Conservation (phyloP, 2,888 invertebrate genomes). For the Noctua janthe region DNA sequence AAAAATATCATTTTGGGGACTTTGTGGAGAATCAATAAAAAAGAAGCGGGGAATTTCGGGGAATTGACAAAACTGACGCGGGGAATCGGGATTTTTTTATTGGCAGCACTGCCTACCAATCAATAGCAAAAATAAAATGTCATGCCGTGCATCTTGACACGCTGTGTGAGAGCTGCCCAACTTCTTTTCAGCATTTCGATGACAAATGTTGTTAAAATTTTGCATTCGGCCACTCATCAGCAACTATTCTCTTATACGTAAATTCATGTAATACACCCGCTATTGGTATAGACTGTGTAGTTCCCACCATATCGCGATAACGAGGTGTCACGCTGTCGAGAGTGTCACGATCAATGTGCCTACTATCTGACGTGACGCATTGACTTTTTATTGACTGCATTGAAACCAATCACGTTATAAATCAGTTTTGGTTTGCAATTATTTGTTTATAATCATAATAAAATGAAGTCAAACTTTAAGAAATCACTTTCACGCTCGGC, state of each 20-base stretch:
- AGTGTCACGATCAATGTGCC: constrained; percentile 29
- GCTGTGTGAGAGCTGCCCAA: background rate
- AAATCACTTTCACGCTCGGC: background rate
- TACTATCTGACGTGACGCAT: constrained; percentile 30
- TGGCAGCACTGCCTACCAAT: too few species aligned
- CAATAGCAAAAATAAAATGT: constrained; percentile 38
- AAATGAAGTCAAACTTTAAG: background rate
- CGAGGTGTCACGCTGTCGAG: constrained; percentile 47
- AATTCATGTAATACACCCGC: constrained; percentile 23
- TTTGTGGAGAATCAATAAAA: too few species aligned
- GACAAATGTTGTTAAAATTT: background rate
- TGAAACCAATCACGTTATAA: constrained; percentile 6
- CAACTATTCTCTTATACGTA: constrained; percentile 7
- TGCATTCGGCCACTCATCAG: background rate
- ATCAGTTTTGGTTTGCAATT: background rate
- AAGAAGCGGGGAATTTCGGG: too few species aligned
- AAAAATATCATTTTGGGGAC: too few species aligned
- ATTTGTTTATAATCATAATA: background rate
- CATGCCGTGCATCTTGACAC: constrained; percentile 20
- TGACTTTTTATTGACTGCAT: constrained; percentile 47
- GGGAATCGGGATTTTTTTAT: too few species aligned
- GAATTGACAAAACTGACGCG: too few species aligned
- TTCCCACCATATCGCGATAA: constrained; percentile 38
- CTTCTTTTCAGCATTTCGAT: background rate
- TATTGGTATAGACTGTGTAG: background rate